Percentiles rank a stretch among this genome's conserved stretches.
Evolutionary conservation across 2,797 vertebrate genomes (phyloP).

Genomic region (Rhadinocentrus ornatus): DNA sequence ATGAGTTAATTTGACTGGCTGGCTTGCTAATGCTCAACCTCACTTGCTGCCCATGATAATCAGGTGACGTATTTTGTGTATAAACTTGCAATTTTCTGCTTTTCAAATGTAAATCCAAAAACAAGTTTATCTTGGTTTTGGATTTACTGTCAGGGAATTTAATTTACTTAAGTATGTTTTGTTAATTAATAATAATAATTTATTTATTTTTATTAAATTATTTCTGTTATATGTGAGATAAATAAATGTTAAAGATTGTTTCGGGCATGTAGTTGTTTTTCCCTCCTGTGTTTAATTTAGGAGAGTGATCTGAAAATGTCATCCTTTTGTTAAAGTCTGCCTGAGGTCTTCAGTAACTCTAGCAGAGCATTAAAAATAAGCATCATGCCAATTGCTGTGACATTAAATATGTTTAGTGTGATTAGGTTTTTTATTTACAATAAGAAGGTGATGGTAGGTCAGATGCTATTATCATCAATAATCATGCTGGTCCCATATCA

Average conservation of each 20-base stretch:
- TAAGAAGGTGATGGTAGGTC: constrained; percentile 33
- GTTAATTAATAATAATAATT: constrained; percentile 40
- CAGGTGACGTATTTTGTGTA: constrained; percentile 5
- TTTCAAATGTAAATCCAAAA: not conserved
- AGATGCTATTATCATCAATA: constrained; percentile 27
- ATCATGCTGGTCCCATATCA: constrained; percentile 25
- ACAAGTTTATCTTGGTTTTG: not conserved
- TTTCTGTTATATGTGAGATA: constrained; percentile 45
- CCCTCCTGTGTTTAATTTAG: constrained; percentile 56
- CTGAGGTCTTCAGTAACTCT: constrained; percentile 65
- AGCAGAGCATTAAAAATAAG: constrained; percentile 71
- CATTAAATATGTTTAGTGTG: constrained; percentile 51
- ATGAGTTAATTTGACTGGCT: no score
- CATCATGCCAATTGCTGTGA: constrained; percentile 66
- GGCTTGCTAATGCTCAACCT: not conserved
- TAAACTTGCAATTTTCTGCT: not conserved
- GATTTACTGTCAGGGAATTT: constrained; percentile 4
- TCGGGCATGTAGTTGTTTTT: constrained; percentile 49
- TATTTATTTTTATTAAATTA: constrained; percentile 54
- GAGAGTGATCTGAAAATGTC: constrained; percentile 79
- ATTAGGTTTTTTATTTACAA: constrained; percentile 40
- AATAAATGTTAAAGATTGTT: constrained; percentile 58
- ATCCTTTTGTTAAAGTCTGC: constrained; percentile 70
- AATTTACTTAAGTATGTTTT: not conserved
- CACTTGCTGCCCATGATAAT: not conserved